Conservation (phyloP, 2,797 vertebrate genomes). For the Sebastes aleutianus region DNA sequence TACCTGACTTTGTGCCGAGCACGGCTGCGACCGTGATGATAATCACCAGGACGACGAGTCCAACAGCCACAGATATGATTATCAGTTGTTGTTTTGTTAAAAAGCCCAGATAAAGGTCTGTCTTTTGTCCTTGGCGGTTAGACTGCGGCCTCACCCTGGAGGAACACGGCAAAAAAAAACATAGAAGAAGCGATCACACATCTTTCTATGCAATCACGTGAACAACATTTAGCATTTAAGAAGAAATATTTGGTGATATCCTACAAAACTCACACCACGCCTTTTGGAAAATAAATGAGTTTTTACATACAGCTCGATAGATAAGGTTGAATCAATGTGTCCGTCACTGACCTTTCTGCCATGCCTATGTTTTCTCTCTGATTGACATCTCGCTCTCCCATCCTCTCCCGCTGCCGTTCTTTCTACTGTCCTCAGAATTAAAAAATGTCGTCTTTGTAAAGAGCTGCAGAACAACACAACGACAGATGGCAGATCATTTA, state of each 20-base stretch:
- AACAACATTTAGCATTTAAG: not conserved
- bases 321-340: not conserved
- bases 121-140: not conserved
- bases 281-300: not conserved
- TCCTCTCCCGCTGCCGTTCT: not conserved
- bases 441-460: not conserved
- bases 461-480: not conserved
- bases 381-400: not conserved
- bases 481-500: not conserved
- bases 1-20: conserved; percentile 53
- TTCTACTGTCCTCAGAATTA: not conserved
- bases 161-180: not conserved
- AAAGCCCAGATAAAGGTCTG: conserved; percentile 31
- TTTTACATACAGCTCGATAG: not conserved
- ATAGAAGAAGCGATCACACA: not conserved
- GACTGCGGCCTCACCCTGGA: not conserved
- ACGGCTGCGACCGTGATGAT: conserved; percentile 43
- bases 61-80: conserved; percentile 37
- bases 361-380: not conserved
- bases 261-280: not conserved
- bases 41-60: conserved; percentile 52
- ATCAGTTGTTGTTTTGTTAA: conserved; percentile 55
- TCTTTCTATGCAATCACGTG: not conserved
- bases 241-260: not conserved
- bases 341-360: not conserved